Conservation (phyloP, 2,113 vertebrate species). For the Clarias gariepinus region DNA sequence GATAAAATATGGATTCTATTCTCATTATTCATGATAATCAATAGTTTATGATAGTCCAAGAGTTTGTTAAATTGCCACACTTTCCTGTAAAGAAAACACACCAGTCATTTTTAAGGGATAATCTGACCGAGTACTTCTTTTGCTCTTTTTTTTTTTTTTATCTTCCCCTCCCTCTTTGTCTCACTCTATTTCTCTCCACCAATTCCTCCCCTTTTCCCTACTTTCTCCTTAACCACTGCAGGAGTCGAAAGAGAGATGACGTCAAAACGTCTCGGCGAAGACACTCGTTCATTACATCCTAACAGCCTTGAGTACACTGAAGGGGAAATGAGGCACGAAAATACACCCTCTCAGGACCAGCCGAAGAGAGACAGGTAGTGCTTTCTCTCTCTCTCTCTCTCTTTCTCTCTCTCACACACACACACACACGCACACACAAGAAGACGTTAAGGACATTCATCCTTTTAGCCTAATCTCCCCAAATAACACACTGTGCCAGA, state of each 20-base stretch:
- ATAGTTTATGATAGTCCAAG: too few relatives aligned
- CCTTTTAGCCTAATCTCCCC: neutral
- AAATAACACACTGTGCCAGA: neutral
- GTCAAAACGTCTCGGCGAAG: neutral
- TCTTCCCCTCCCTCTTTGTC: neutral
- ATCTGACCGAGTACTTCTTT: neutral
- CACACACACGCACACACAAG: neutral
- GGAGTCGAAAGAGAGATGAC: neutral
- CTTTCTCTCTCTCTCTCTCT: neutral
- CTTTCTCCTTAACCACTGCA: neutral
- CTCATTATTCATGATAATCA: too few relatives aligned
- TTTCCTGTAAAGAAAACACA: too few relatives aligned
- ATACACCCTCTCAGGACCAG: conserved; percentile 4
- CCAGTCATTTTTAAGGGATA: too few relatives aligned
- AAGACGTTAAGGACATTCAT: neutral
- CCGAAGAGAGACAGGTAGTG: neutral
- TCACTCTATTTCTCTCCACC: neutral
- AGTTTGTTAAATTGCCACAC: neutral
- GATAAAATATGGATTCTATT: too few relatives aligned
- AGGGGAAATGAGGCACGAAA: conserved; percentile 2
- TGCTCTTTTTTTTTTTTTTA: neutral
- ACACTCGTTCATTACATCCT: neutral
- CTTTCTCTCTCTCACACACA: neutral
- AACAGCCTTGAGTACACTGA: conserved; percentile 12
- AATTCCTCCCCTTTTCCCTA: neutral